Evolutionary conservation across 2,113 vertebrate genomes (phyloP).

Genomic region (Anarhynchus alexandrinus): DNA sequence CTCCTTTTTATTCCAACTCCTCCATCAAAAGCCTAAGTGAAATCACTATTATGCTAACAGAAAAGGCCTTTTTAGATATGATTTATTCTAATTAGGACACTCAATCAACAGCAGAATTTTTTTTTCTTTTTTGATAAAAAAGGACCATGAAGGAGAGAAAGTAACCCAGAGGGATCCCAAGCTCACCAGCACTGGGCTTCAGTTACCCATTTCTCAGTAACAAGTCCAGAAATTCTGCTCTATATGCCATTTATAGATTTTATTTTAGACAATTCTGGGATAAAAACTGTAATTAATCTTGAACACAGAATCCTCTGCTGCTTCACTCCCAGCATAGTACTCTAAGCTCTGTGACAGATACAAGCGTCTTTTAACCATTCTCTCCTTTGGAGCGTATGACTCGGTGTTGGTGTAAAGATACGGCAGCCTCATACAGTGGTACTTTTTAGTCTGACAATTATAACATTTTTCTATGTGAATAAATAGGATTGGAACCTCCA

Average conservation of each 20-base stretch:
- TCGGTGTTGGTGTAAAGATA: not conserved
- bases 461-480: not conserved
- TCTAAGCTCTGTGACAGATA: not conserved
- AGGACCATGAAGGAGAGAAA: not conserved
- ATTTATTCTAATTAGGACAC: not conserved
- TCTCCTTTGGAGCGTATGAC: not conserved
- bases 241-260: not conserved
- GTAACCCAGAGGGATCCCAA: not conserved
- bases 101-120: not conserved
- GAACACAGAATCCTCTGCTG: not conserved
- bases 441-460: not conserved
- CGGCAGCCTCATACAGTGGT: accelerated
- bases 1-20: not conserved
- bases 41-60: not conserved
- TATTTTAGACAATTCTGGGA: not conserved
- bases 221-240: not conserved
- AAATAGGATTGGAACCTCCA: not conserved
- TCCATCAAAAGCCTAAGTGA: not conserved
- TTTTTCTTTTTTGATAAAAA: not conserved
- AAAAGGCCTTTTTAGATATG: not conserved
- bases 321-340: not conserved
- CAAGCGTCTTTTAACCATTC: not conserved
- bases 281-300: not conserved
- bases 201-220: not conserved
- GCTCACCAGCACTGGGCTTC: not conserved